Evolutionary conservation across 2,113 vertebrate species (phyloP), one percentile per base, ranked within the genome.

Genomic region (Camarhynchus parvulus): DNA sequence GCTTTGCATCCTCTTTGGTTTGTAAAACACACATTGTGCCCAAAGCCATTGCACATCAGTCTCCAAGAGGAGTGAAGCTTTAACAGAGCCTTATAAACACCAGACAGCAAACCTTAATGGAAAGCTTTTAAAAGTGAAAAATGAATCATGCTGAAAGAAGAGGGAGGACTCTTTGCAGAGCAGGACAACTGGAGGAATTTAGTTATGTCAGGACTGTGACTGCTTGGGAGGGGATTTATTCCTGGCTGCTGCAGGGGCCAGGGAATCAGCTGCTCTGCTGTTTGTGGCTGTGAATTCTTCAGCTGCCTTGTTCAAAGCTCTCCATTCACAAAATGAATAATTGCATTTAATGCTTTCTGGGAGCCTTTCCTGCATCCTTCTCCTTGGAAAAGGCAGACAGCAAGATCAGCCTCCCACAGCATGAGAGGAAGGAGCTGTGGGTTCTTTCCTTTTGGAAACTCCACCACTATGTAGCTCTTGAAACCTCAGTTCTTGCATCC

Each of bases 181-280:
- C 62, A 49, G 8, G 63, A 75, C 23, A 63, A 1, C 44, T 79
- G 13, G 30, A 47, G 75, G 74, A 55, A 42, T 85, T 85, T 35
- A 61, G 53, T 39, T 39, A 7, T 42, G 66, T 88, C 49, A 83
- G 33, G 67, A 55, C 49, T 59, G 62, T 81, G 4, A 46, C 25
- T 53, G 2, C 56, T 75, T 59, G 31, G 12, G 59, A 27, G 35
- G 5, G 50, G 68, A 49, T 58, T 7, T n/a, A 15, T 83, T 85
- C 52, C 83, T 90, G 87, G 76, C 92, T 92, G 50, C 6, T 41
- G 50, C 69, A 39, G 15, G 28, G n/a, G 64, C 90, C 61, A 75
- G 62, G 61, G 53, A 72, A 52, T 50, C 68, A 28, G 25, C 55
- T 81, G 63, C 69, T 80, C 30, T 64, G 46, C 11, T 62, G 6